phyloP scores from a whole-genome alignment of 2,113 vertebrate species.

The Ammodytes marinus region DNA sequence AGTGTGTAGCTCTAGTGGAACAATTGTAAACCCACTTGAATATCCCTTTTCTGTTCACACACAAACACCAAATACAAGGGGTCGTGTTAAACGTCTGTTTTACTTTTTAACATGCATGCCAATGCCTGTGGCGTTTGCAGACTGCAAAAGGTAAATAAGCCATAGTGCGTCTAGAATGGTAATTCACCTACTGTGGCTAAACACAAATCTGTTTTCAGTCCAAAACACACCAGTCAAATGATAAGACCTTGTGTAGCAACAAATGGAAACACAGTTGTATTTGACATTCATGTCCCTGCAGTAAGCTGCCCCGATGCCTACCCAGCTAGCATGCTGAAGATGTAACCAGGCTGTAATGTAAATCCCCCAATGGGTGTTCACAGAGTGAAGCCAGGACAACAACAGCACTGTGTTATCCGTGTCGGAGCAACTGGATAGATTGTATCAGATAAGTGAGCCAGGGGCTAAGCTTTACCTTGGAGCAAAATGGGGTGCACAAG shows the following conservation, averaged over 20 bases:
- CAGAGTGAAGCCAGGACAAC: conserved; percentile 39
- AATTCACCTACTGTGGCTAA: too few species aligned
- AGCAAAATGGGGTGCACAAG: conserved; percentile 17
- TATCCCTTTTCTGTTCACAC: not conserved
- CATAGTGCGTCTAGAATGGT: not conserved
- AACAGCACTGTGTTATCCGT: conserved; percentile 45
- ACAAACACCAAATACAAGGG: not conserved
- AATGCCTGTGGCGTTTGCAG: not conserved
- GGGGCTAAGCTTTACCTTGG: conserved; percentile 20
- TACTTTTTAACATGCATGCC: conserved; percentile 1
- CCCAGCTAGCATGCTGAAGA: conserved; percentile 41
- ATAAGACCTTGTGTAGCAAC: conserved; percentile 25
- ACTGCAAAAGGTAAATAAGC: not conserved
- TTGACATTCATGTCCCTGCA: conserved; percentile 37
- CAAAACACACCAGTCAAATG: conserved; percentile 2
- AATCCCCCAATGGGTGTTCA: conserved; percentile 60
- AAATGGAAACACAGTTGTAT: conserved; percentile 33
- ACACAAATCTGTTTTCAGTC: not conserved
- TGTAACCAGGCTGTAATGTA: conserved; percentile 51
- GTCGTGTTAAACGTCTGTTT: not conserved
- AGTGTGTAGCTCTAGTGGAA: not conserved
- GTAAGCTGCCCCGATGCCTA: conserved; percentile 42
- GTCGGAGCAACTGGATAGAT: conserved; percentile 45
- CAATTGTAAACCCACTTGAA: not conserved
- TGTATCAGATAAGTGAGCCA: conserved; percentile 52